These are phyloP conservation scores for Ellobium chinense DNA, from an alignment of 2,888 invertebrate species.

Conservation along the genomic window DNA sequence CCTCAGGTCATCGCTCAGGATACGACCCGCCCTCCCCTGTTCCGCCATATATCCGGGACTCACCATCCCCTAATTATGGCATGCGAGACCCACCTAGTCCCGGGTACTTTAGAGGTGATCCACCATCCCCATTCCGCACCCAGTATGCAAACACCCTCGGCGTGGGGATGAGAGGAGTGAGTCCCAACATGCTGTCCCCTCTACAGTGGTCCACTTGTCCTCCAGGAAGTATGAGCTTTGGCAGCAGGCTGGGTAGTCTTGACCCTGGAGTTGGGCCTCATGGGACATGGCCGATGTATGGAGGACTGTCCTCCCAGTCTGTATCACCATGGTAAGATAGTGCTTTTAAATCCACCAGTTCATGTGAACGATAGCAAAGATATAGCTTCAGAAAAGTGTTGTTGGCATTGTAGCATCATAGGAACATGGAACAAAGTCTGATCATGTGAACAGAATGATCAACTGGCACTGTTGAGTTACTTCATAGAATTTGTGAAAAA, in stretches of 20 bases:
- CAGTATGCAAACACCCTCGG: slow-evolving; percentile 30
- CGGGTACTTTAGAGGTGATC: slow-evolving; percentile 29
- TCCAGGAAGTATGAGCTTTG: background rate
- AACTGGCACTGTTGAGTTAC: too few species aligned
- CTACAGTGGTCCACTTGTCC: slow-evolving; percentile 27
- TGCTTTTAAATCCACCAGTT: too few species aligned
- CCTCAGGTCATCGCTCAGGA: slow-evolving; percentile 30
- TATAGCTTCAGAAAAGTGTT: too few species aligned
- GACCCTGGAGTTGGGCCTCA: slow-evolving; percentile 28
- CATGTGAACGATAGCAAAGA: too few species aligned
- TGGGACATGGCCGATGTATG: slow-evolving; percentile 47
- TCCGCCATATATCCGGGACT: slow-evolving; percentile 32
- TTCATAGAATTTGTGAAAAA: too few species aligned
- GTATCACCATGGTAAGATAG: slow-evolving; percentile 32
- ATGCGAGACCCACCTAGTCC: slow-evolving; percentile 31
- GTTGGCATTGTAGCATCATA: too few species aligned
- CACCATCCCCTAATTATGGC: slow-evolving; percentile 31
- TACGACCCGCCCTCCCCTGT: slow-evolving; percentile 29
- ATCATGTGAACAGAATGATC: too few species aligned
- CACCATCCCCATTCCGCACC: slow-evolving; percentile 24
- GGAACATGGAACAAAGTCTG: too few species aligned
- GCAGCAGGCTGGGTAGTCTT: slow-evolving; percentile 30
- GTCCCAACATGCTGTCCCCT: slow-evolving; percentile 41
- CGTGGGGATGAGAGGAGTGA: background rate
- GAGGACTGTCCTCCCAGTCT: slow-evolving; percentile 25